These are phyloP conservation scores for Rhagoletis pomonella DNA, from an alignment of 1,140 invertebrate species.

Conservation along the genomic window DNA sequence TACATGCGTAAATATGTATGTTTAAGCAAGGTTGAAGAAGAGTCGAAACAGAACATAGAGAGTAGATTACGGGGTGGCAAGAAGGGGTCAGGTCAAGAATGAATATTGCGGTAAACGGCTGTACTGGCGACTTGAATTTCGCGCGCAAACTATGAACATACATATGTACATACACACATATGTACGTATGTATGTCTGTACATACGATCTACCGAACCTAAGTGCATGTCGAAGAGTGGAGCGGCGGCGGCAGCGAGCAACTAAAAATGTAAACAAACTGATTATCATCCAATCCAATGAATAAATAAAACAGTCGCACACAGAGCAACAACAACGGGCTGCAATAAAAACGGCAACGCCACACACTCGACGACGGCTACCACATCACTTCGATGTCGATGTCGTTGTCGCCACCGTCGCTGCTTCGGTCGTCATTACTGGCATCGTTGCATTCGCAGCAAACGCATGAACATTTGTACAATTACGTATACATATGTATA, in stretches of 20 bases:
- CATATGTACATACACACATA: not conserved
- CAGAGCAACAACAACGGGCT: not conserved
- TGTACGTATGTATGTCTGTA: not conserved
- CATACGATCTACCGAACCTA: not conserved
- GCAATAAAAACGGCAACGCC: not conserved
- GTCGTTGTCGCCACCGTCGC: not conserved
- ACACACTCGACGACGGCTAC: not conserved
- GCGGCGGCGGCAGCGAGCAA: constrained; percentile 57
- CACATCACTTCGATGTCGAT: too few relatives aligned
- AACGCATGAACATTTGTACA: not conserved
- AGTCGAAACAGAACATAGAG: too few relatives aligned
- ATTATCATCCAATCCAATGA: constrained; percentile 73
- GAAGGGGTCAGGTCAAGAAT: too few relatives aligned
- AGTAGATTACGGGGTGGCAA: too few relatives aligned
- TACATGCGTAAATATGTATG: too few relatives aligned
- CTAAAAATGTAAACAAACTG: constrained; percentile 74
- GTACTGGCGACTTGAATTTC: not conserved
- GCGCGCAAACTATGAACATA: not conserved
- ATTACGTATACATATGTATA: not conserved
- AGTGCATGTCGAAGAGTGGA: not conserved
- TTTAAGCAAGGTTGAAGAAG: too few relatives aligned
- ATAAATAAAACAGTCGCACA: constrained; percentile 66
- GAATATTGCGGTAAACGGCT: too few relatives aligned
- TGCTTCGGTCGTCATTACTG: not conserved
- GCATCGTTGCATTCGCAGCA: not conserved